A percentile compares a stretch with the other conserved stretches of the same genome.
Evolutionary conservation across 1,140 invertebrate genomes (phyloP).

Genomic region (Monochamus saltuarius): DNA sequence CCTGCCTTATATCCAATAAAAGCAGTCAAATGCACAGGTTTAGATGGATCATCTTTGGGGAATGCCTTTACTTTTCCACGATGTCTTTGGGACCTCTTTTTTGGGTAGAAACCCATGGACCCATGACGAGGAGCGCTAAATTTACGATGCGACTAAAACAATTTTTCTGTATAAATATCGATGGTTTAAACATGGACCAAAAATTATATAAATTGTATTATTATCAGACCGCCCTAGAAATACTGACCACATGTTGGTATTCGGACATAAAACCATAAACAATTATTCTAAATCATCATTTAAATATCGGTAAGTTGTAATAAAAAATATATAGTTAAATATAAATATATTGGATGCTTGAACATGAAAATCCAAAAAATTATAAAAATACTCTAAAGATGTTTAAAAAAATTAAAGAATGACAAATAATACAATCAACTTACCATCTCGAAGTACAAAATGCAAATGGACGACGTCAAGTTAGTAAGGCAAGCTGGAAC

Average conservation of each 20-base stretch:
- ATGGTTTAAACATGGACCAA: conserved; percentile 3
- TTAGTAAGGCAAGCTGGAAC: neutral
- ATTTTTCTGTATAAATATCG: conserved; percentile 5
- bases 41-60: conserved; percentile 96
- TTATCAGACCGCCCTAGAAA: conserved; percentile 59
- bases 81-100: conserved; percentile 93
- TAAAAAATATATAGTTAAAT: conserved; percentile 24
- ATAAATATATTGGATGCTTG: neutral
- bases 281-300: conserved; percentile 54
- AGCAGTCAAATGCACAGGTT: conserved; percentile 97
- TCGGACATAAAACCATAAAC: conserved; percentile 54
- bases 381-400: conserved; percentile 20
- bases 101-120: conserved; percentile 99
- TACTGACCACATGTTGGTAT: conserved; percentile 52
- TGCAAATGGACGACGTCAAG: conserved; percentile 36
- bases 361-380: conserved; percentile 8
- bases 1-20: conserved; percentile 99
- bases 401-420: conserved; percentile 18
- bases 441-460: conserved; percentile 35
- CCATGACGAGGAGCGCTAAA: conserved; percentile 99
- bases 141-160: conserved; percentile 96
- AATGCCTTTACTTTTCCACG: conserved; percentile 99
- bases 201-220: conserved; percentile 3
- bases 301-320: conserved; percentile 16
- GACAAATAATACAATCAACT: conserved; percentile 28